Evolutionary conservation across 2,888 invertebrate species (phyloP).

Genomic region (Tyria jacobaeae): DNA sequence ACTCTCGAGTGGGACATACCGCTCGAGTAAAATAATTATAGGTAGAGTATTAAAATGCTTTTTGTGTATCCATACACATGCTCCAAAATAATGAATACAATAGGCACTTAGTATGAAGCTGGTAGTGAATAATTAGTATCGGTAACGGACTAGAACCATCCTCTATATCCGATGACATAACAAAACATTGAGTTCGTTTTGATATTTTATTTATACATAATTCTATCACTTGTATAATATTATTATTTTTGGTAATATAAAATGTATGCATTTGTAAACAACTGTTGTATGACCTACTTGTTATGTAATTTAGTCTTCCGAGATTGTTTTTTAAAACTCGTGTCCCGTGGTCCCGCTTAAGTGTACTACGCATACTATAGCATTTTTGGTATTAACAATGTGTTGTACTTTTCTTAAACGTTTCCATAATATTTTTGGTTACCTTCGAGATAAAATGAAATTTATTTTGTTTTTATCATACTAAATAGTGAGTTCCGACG

Average conservation of each 20-base stretch:
- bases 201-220: not conserved
- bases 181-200: not conserved
- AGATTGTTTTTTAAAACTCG: not conserved
- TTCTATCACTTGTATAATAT: not conserved
- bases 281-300: conserved; percentile 1
- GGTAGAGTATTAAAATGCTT: not conserved
- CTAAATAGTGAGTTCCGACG: too few relatives aligned
- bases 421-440: too few relatives aligned
- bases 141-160: conserved; percentile 18
- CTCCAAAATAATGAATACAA: conserved; percentile 14
- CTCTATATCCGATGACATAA: conserved; percentile 16
- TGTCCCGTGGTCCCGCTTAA: not conserved
- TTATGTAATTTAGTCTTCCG: not conserved
- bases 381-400: too few relatives aligned
- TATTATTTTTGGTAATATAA: conserved; percentile 1
- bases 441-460: too few relatives aligned
- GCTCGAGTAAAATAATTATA: not conserved
- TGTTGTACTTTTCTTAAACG: too few relatives aligned
- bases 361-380: too few relatives aligned
- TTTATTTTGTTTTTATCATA: too few relatives aligned
- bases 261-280: not conserved
- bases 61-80: not conserved
- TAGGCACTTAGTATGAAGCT: conserved; percentile 8
- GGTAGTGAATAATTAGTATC: conserved; percentile 7
- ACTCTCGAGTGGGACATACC: too few relatives aligned